Base-by-base conservation (phyloP, 1,140 invertebrate species). In the Formica exsecta region DNA sequence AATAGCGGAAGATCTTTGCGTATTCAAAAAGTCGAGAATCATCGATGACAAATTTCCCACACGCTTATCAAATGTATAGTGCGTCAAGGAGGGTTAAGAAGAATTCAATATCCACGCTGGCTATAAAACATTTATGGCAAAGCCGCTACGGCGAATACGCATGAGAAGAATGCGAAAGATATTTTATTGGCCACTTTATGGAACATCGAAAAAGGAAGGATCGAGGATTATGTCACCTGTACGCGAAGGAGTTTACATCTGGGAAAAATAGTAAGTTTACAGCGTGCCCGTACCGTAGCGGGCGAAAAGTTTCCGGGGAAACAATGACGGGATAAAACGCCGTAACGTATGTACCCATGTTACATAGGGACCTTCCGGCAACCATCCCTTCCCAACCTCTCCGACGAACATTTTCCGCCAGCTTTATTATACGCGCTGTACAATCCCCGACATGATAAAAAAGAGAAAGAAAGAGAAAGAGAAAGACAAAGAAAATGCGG, bases 301-400 rank as follows among this genome's bases (percentile, higher is more conserved):
- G 80, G 77, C 62, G 86, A 88, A 88, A 90, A 90, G 73, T 73
- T 90, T 88, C 66, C 71, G 76, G 76, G 76, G 77, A 90, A 90
- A 90, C 88, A 90, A 90, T 90, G 88, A 89, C 89, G 86, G 87
- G 83, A 83, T 87, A 90, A 90, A 90, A 86, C 65, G 86, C 19
- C 38, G 86, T 86, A 87, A 90, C 80, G 86, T 87, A 86, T 87
- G 88, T 90, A 83, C 19, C 74, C 57, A 22, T 41, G 85, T 62
- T 90, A 68, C 87, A 51, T 62, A 61, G 41, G 48, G 41, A 76
- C 68, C 70, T 66, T 36, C 64, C 32, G 80, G 76, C 88, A 73
- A 48, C 74, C 70, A 51, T 80, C 80, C 59, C 48, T 79, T 59
- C 64, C 71, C 68, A 19, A 22, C 71, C 1, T 51, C 22, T 64